These are phyloP conservation scores for Tangara arthus DNA, from an alignment of 2,797 vertebrate genomes.

Conservation along the genomic window DNA sequence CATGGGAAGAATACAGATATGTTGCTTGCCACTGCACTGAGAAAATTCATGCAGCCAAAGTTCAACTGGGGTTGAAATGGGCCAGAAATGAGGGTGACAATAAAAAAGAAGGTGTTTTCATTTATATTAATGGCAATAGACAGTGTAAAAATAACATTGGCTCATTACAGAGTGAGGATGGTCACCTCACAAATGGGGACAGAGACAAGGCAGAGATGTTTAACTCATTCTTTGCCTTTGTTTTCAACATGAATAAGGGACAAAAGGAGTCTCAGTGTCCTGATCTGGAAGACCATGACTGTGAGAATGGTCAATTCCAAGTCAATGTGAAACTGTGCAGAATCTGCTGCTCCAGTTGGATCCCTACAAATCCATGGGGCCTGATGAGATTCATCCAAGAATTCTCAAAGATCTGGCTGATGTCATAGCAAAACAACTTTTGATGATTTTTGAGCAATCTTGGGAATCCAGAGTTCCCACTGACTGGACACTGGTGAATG, in stretches of 20 bases:
- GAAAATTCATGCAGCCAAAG: not conserved
- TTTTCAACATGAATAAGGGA: rapidly evolving
- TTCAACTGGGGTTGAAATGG: not conserved
- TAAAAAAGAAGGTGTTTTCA: not conserved
- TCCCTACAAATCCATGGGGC: not conserved
- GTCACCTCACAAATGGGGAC: not conserved
- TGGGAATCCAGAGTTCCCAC: not conserved
- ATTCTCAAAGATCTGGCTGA: not conserved
- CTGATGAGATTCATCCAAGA: not conserved
- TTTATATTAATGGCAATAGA: not conserved
- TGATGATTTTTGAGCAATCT: not conserved
- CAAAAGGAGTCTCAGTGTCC: not conserved
- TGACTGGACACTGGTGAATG: too few relatives aligned
- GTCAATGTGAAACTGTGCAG: not conserved
- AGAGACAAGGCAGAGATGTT: not conserved
- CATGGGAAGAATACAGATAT: not conserved
- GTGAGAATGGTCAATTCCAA: not conserved
- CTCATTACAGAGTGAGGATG: not conserved
- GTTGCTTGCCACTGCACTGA: not conserved
- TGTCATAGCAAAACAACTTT: not conserved
- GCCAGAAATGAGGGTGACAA: not conserved
- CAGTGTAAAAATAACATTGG: not conserved
- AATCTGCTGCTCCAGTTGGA: not conserved
- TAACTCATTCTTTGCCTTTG: not conserved
- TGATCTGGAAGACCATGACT: not conserved